Evolutionary conservation across 2,888 invertebrate species (phyloP).

Genomic region (Ochlodes sylvanus): DNA sequence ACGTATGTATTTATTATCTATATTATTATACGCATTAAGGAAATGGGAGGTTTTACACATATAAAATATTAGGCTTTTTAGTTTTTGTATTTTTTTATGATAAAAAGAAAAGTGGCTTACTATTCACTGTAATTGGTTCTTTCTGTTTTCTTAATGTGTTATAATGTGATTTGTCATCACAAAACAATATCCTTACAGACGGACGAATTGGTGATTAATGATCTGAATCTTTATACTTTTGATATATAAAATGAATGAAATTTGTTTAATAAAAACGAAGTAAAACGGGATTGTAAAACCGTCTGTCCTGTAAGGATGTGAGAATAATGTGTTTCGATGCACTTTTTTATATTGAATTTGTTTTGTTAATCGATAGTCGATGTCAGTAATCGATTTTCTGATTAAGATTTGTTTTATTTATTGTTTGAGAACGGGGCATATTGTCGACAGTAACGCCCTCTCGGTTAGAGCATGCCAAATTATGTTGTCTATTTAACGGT

Average conservation of each 20-base stretch:
- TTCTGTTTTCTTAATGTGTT: conserved; percentile 29
- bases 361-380: background rate
- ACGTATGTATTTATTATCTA: conserved; percentile 26
- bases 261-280: background rate
- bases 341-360: conserved; percentile 6
- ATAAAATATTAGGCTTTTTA: background rate
- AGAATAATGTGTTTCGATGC: conserved; percentile 17
- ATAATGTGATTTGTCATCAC: conserved; percentile 22
- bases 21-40: conserved; percentile 24
- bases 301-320: conserved; percentile 21
- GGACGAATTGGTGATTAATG: conserved; percentile 2
- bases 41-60: conserved; percentile 5
- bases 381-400: background rate
- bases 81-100: background rate
- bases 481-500: conserved; percentile 11
- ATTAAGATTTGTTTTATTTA: conserved; percentile 27
- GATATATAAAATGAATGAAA: conserved; percentile 12
- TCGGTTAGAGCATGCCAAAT: conserved; percentile 21
- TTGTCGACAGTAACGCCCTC: conserved; percentile 26
- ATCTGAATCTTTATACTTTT: conserved; percentile 27
- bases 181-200: conserved; percentile 23
- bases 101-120: background rate
- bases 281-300: background rate
- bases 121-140: background rate
- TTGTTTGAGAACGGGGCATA: conserved; percentile 21